Base-by-base conservation (phyloP, 2,888 invertebrate genomes). In the Chorisops tibialis region DNA sequence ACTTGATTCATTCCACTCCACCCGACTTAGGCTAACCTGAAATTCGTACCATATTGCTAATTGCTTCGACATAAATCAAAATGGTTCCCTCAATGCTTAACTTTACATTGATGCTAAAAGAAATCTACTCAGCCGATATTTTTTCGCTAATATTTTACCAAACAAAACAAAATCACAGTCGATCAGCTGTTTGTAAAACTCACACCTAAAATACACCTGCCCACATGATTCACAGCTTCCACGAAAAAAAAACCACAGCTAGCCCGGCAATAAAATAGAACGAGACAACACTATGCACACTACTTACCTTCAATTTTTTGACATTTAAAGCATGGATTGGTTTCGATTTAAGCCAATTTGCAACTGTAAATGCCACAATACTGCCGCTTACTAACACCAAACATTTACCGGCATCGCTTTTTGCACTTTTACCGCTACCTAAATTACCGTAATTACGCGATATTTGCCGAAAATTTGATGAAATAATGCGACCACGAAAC, bases 241-340 rank as follows among this genome's bases (percentile, higher is more conserved):
- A n/a, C n/a, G n/a, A n/a, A n/a, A n/a, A n/a, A n/a, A n/a, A n/a
- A n/a, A n/a, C n/a, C n/a, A n/a, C n/a, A n/a, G n/a, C n/a, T n/a
- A 5, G 30, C 3, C 3, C 30, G 30, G 2, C 30, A 7, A 30
- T 30, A 30, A 30, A 30, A 30, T 7, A 24, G 60, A 60, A 9
- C 7, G 50, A 60, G 50, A 60, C 50, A 7, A 22, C 38, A 1
- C 19, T 50, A 49, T 50, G 9, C 9, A 18, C 43, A 16, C 37
- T 54, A 74, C 77, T 76, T 74, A 81, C 82, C 75, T 77, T 80
- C 4, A 69, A 61, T 62, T 70, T 71, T 72, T 79, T 81, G 51
- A 79, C 66, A 70, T 81, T 82, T 56, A 80, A 75, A 37, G 84
- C 83, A 70, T 82, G 74, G 9, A 83, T 81, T 64, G 76, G 73